phyloP scores from a whole-genome alignment of 2,797 vertebrate species.

The Hybognathus amarus region DNA sequence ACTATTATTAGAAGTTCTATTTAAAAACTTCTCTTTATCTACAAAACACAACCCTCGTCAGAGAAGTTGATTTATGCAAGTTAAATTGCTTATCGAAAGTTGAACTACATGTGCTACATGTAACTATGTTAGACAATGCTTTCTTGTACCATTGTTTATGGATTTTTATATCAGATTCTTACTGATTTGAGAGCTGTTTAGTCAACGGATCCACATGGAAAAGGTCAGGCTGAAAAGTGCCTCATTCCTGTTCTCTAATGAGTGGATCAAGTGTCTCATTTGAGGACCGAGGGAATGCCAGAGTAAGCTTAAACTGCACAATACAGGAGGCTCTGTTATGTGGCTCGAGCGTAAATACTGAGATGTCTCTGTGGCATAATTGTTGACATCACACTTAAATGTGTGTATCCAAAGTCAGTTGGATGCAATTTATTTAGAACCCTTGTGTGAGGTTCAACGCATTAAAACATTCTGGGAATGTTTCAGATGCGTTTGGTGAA shows the following conservation, averaged over 20 bases:
- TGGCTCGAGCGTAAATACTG: slow-evolving; percentile 2
- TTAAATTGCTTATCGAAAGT: neutral
- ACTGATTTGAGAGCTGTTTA: slow-evolving; percentile 19
- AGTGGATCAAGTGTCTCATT: slow-evolving; percentile 22
- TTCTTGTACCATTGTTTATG: slow-evolving; percentile 41
- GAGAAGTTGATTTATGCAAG: neutral
- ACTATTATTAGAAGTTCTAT: neutral
- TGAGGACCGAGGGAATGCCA: neutral
- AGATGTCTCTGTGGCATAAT: slow-evolving; percentile 7
- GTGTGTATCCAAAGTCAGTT: slow-evolving; percentile 22
- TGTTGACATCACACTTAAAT: slow-evolving; percentile 15
- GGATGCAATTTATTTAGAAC: slow-evolving; percentile 21
- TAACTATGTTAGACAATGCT: neutral
- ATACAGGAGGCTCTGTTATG: neutral
- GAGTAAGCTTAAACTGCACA: neutral
- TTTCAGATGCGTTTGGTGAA: slow-evolving; percentile 11
- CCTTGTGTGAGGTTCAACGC: slow-evolving; percentile 14
- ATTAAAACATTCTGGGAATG: slow-evolving; percentile 38
- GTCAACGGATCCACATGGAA: neutral
- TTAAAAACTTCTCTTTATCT: slow-evolving; percentile 1
- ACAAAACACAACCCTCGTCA: neutral
- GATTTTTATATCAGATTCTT: slow-evolving; percentile 47
- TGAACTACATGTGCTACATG: neutral
- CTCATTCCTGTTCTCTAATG: slow-evolving; percentile 18
- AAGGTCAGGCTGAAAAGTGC: slow-evolving; percentile 22